Conservation (phyloP, 2,113 vertebrate species). For the Chaetodon auriga region DNA sequence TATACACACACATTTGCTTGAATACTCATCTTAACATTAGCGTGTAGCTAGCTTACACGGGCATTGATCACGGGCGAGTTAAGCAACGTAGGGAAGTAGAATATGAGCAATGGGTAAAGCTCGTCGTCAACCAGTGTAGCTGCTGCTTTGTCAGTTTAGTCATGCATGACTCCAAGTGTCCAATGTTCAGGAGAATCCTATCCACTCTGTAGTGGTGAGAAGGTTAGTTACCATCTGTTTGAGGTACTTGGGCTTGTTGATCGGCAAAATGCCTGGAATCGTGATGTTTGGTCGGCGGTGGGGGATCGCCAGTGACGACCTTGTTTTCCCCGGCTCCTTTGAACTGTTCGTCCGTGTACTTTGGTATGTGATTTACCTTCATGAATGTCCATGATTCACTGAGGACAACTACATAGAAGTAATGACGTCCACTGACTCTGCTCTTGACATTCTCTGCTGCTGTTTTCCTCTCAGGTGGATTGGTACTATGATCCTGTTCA, state of each 20-base stretch:
- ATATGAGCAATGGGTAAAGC: not conserved
- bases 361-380: constrained; percentile 84
- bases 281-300: constrained; percentile 93
- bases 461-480: constrained; percentile 87
- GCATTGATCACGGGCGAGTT: not conserved
- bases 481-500: constrained; percentile 88
- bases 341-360: constrained; percentile 89
- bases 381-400: not conserved
- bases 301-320: constrained; percentile 94
- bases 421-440: too few relatives aligned
- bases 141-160: constrained; percentile 22
- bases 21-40: not conserved
- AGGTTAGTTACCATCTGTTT: not conserved
- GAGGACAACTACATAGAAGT: fast-evolving
- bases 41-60: not conserved
- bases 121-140: not conserved
- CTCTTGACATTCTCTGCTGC: not conserved
- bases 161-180: constrained; percentile 36
- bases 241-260: not conserved
- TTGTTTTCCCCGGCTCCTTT: constrained; percentile 93
- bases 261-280: constrained; percentile 90
- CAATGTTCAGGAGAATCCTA: not conserved
- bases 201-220: not conserved
- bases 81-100: not conserved
- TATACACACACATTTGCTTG: fast-evolving